Evolutionary conservation across 2,888 invertebrate species (phyloP), one percentile per base, ranked within the genome.

Genomic region (Caenorhabditis sulstoni): DNA sequence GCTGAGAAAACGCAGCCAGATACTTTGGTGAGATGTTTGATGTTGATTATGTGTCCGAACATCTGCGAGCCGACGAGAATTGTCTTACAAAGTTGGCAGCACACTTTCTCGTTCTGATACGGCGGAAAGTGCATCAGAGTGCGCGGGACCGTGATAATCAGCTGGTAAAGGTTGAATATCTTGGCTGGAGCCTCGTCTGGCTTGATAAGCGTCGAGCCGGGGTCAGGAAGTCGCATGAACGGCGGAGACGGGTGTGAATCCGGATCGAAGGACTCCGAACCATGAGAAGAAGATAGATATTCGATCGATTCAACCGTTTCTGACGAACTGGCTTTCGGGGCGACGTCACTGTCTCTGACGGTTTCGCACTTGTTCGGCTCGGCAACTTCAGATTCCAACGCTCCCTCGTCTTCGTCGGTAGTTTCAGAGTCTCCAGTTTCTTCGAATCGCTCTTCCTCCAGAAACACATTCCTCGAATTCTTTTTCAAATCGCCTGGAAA

Each of bases 171-270:
- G 0, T 4, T 5, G 16, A 66, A 66, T 1, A 66, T 22, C 22
- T 66, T 66, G 1, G 22, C 20, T 0, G 23, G 47, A 18, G 66
- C 66, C 3, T 22, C 14, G 16, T 66, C 66, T 55, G 57, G 66
- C 12, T 37, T 57, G 0, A 66, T 45, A 5, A 57, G 47, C 0
- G 20, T 5, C 4, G n/a, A 47, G 0, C 55, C n/a, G 4, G 37
- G 20, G 39, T 66, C 66, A 16, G 66, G 57, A 11, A 57, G 35
- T 16, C 66, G 66, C 66, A 66, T 66, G 35, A 66, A 39, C 0
- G 66, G 66, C 5, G 29, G 64, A 2, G 64, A 65, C 3, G 37
- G 11, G 20, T 57, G 57, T 3, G 35, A 3, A 1, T 66, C 57
- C 5, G 57, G 57, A 39, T 55, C 14, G 16, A 47, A 65, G 3